Evolutionary conservation across 2,888 invertebrate genomes (phyloP).

Genomic region (Sinhomidia bicolor): DNA sequence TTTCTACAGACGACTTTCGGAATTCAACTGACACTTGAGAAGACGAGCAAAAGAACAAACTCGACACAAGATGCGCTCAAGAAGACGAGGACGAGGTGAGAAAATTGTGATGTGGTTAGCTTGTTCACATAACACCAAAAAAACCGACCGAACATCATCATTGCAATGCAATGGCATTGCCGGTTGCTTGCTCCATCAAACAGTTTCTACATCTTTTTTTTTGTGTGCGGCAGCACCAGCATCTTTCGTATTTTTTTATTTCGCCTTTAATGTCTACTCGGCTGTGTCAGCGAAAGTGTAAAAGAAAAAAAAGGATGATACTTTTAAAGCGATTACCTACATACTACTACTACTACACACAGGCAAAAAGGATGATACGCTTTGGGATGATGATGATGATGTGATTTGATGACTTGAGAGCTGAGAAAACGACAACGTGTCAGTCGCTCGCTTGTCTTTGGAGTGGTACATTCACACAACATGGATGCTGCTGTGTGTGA

Average conservation of each 20-base stretch:
- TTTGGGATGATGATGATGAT: conserved; percentile 61
- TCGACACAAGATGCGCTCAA: conserved; percentile 21
- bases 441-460: conserved; percentile 56
- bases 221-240: conserved; percentile 19
- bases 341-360: too few relatives aligned
- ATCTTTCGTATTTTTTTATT: neutral
- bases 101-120: conserved; percentile 68
- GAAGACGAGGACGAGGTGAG: conserved; percentile 60
- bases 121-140: conserved; percentile 62
- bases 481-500: conserved; percentile 1
- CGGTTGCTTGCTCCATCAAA: conserved; percentile 47
- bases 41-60: conserved; percentile 42
- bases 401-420: conserved; percentile 67
- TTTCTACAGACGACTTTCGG: conserved; percentile 61
- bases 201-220: conserved; percentile 49
- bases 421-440: conserved; percentile 62
- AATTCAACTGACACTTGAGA: conserved; percentile 38
- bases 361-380: conserved; percentile 54
- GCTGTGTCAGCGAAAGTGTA: conserved; percentile 56
- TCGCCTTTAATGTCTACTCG: conserved; percentile 24
- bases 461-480: neutral
- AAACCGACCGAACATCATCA: conserved; percentile 25
- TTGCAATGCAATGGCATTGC: too few relatives aligned
- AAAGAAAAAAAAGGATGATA: conserved; percentile 31
- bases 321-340: conserved; percentile 55